Evolutionary conservation across 2,888 invertebrate genomes (phyloP), one percentile per base, ranked within the genome.

Genomic region (Fissipunctia ypsillon): DNA sequence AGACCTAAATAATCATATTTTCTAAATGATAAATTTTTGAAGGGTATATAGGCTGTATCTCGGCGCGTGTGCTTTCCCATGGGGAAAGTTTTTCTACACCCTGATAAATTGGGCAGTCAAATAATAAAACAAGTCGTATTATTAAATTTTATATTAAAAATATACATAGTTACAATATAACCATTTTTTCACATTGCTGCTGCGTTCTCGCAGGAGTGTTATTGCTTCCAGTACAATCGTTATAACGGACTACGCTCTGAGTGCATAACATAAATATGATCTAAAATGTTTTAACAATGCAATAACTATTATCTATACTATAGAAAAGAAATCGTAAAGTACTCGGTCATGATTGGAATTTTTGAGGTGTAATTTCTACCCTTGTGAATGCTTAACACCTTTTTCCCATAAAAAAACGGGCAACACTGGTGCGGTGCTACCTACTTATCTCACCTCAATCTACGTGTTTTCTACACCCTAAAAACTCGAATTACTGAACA

Each of bases 71-170:
- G 14, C 0, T n/a, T 59, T 59, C 12, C 7, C 19, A 19, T 2
- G 19, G 12, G 7, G 19, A 25, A 0, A 22, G 14, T n/a, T 12
- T 35, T n/a, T 57, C 22, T n/a, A n/a, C 22, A n/a, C 0, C 1
- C 19, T 35, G 10, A n/a, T 52, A 2, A 25, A 45, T 35, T 1
- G 25, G 7, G 22, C 1, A 35, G 16, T 10, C 25, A 0, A 14
- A 28, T 25, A 76, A 81, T 76, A 60, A 81, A 84, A 90, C 86
- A 63, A 89, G 74, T 87, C 14, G 48, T 80, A 68, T 75, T 80
- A 85, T 87, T 87, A 87, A 80, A 87, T 91, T 93, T 93, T 94
- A 86, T 94, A 93, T 91, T 93, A 92, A 94, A 95, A 94, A 94
- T 93, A 94, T 93, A 93, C 91, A 93, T 91, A 91, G 87, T 86